These are phyloP conservation scores for Belgica antarctica DNA, from an alignment of 2,888 invertebrate species.

Conservation along the genomic window DNA sequence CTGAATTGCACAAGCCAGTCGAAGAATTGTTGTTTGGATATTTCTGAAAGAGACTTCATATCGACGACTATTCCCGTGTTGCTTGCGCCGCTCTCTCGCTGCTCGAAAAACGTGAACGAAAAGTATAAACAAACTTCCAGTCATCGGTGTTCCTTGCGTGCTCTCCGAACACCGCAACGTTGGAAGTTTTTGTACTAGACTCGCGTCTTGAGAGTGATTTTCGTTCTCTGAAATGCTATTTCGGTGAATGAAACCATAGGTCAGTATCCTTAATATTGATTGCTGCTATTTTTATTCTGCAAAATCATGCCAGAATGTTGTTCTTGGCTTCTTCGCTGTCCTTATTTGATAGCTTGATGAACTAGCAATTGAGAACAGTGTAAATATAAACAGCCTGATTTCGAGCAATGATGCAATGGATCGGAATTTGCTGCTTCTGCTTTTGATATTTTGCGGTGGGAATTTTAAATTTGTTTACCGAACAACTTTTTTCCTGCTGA, in stretches of 20 bases:
- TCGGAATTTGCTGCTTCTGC: background rate
- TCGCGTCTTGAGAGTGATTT: background rate
- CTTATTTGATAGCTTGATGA: constrained; percentile 22
- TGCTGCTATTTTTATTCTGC: background rate
- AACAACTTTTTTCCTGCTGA: too few relatives aligned
- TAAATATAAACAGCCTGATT: constrained; percentile 7
- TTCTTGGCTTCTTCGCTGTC: background rate
- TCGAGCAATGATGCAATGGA: background rate
- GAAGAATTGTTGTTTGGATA: constrained; percentile 12
- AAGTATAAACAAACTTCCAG: constrained; percentile 23
- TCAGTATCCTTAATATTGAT: constrained; percentile 3
- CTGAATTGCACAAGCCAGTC: background rate
- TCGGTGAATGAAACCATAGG: constrained; percentile 4
- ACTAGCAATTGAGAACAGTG: background rate
- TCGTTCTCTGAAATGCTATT: background rate
- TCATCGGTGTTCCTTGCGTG: background rate
- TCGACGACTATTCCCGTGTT: constrained; percentile 17
- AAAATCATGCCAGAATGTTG: background rate
- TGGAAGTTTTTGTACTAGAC: background rate
- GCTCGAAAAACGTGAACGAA: background rate
- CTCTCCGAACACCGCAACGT: background rate
- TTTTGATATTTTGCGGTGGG: background rate
- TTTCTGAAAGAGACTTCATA: background rate
- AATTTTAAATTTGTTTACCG: background rate
- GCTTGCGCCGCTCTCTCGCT: background rate